These are phyloP conservation scores for Python bivittatus DNA, from an alignment of 2,113 vertebrate species.

Conservation along the genomic window DNA sequence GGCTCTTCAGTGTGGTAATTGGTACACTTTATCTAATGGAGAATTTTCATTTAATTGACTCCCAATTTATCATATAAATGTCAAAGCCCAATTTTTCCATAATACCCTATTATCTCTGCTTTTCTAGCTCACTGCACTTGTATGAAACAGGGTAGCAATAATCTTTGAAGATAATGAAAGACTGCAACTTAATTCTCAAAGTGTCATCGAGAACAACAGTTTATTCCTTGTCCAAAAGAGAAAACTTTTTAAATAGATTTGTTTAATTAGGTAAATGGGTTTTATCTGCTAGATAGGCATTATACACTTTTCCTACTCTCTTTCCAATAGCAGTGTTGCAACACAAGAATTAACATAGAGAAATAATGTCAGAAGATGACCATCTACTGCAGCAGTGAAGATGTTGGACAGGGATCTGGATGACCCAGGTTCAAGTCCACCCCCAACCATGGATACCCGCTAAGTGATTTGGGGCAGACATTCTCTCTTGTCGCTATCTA, in stretches of 20 bases:
- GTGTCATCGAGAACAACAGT: conserved; percentile 51
- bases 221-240: conserved; percentile 57
- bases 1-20: conserved; percentile 72
- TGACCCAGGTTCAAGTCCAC: background rate
- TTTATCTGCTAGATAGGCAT: conserved; percentile 10
- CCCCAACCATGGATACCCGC: background rate
- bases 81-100: conserved; percentile 77
- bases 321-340: background rate
- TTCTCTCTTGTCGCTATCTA: background rate
- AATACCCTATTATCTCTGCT: conserved; percentile 77
- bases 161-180: conserved; percentile 66
- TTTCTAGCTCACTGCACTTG: conserved; percentile 73
- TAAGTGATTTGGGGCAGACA: background rate
- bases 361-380: background rate
- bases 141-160: conserved; percentile 67
- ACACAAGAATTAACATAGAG: background rate
- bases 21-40: conserved; percentile 76
- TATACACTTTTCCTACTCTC: background rate
- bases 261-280: conserved; percentile 50
- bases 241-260: conserved; percentile 60
- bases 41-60: conserved; percentile 81
- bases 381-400: background rate
- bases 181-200: conserved; percentile 64
- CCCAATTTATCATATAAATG: conserved; percentile 78
- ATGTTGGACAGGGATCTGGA: background rate